Conservation (phyloP, 2,113 vertebrate species). For the Sterrhoptilus dennistouni region DNA sequence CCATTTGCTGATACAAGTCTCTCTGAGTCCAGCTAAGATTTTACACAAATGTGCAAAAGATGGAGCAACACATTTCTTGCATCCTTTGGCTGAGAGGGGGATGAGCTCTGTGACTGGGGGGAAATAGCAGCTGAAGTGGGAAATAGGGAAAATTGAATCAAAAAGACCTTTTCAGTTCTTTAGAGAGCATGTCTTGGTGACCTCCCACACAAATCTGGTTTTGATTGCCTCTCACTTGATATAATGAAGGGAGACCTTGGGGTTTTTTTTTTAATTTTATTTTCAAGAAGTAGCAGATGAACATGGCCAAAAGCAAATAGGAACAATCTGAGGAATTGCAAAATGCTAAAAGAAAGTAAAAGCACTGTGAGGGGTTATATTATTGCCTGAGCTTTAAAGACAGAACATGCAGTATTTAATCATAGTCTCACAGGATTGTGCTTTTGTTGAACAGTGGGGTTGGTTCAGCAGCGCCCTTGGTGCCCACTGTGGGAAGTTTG, state of each 20-base stretch:
- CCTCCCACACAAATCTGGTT: not conserved
- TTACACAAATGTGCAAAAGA: not conserved
- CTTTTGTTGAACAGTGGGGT: not conserved
- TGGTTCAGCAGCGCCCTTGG: not conserved
- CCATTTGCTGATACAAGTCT: not conserved
- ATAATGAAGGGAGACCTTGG: not conserved
- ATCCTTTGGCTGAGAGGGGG: not conserved
- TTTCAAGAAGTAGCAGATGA: not conserved
- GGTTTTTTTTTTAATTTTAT: not conserved
- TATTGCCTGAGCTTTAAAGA: not conserved
- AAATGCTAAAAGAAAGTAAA: not conserved
- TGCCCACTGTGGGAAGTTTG: not conserved
- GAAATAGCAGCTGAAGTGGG: not conserved
- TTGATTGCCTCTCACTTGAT: not conserved
- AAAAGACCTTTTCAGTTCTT: not conserved
- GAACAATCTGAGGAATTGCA: not conserved
- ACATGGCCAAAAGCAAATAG: not conserved
- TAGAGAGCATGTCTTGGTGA: not conserved
- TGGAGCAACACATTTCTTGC: not conserved
- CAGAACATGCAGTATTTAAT: not conserved
- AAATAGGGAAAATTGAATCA: not conserved
- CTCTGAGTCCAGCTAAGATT: not conserved
- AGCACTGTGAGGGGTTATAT: not conserved
- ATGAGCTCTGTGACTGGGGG: not conserved
- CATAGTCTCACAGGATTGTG: rapidly evolving